phyloP scores from a whole-genome alignment of 2,888 invertebrate genomes.

The Papilio elwesi region DNA sequence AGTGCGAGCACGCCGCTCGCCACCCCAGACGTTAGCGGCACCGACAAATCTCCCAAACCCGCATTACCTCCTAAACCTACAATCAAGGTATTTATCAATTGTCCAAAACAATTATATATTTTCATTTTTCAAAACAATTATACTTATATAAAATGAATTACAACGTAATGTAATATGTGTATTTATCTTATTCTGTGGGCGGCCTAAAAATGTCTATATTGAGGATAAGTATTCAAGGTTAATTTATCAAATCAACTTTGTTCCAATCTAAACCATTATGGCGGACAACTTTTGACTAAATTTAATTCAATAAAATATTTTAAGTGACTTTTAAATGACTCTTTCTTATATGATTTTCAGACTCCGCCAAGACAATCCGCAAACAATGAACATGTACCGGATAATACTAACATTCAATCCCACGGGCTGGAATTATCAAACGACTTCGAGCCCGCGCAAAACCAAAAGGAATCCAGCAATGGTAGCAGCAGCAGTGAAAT shows the following conservation, averaged over 20 bases:
- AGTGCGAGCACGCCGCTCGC: conserved; percentile 85
- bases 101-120: too few species aligned
- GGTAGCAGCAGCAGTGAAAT: conserved; percentile 70
- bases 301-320: not conserved
- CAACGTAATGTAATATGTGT: too few species aligned
- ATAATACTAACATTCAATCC: conserved; percentile 58
- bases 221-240: too few species aligned
- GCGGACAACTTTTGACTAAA: not conserved
- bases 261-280: too few species aligned
- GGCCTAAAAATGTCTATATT: too few species aligned
- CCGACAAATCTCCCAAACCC: conserved; percentile 87
- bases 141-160: too few species aligned
- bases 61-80: conserved; percentile 94
- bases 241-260: too few species aligned
- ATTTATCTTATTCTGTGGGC: too few species aligned
- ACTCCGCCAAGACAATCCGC: conserved; percentile 82
- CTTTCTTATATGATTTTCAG: conserved; percentile 57
- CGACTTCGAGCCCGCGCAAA: conserved; percentile 63
- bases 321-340: not conserved
- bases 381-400: conserved; percentile 71
- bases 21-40: conserved; percentile 80
- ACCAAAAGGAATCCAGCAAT: conserved; percentile 76
- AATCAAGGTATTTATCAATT: conserved; percentile 76
- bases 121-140: too few species aligned
- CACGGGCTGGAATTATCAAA: conserved; percentile 67